These are phyloP conservation scores for Echiichthys vipera DNA, from an alignment of 2,797 vertebrate species.

Conservation along the genomic window DNA sequence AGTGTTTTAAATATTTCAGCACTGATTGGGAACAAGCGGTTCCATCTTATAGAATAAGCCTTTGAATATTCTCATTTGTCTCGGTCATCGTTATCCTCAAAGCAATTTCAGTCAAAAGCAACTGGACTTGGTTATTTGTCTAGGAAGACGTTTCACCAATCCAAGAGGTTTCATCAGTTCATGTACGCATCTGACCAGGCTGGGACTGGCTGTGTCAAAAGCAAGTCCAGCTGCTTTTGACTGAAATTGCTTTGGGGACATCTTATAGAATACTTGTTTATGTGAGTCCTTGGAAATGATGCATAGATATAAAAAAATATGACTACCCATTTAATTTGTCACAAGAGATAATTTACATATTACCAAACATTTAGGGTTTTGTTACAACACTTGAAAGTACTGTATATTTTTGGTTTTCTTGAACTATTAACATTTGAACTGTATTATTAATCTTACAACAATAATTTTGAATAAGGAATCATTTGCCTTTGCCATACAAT, in stretches of 20 bases:
- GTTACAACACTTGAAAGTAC: neutral
- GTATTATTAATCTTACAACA: neutral
- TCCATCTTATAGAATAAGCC: neutral
- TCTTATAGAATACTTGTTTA: neutral
- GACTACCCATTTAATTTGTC: neutral
- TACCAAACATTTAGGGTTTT: neutral
- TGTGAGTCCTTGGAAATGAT: neutral
- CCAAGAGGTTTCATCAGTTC: too few relatives aligned
- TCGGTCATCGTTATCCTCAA: too few relatives aligned
- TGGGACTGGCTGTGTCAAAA: too few relatives aligned
- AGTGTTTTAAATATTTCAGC: slow-evolving; percentile 2
- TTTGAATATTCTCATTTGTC: too few relatives aligned
- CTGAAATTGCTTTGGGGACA: too few relatives aligned
- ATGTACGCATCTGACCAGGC: too few relatives aligned
- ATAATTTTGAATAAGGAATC: neutral
- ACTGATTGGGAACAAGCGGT: neutral
- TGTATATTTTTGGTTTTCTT: neutral
- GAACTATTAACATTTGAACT: neutral
- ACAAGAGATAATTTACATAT: too few relatives aligned
- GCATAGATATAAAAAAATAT: neutral
- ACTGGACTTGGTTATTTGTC: too few relatives aligned
- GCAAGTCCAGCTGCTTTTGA: too few relatives aligned
- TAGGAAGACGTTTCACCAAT: too few relatives aligned
- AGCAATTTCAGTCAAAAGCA: too few relatives aligned
- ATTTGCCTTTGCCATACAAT: neutral